Evolutionary conservation across 2,113 vertebrate species (phyloP).

Genomic region (Egretta garzetta): DNA sequence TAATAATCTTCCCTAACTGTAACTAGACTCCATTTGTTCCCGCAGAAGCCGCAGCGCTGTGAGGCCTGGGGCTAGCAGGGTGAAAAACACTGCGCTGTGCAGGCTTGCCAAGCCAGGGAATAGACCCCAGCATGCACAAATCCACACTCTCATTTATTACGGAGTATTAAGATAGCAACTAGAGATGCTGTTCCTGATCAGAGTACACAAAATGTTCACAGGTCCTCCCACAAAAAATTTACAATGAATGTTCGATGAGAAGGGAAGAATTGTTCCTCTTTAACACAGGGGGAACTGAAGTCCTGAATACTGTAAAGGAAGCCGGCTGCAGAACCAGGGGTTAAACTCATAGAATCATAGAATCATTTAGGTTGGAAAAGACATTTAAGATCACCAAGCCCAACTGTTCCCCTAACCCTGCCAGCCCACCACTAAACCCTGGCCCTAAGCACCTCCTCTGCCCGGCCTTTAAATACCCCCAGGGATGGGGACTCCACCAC

Average conservation of each 20-base stretch:
- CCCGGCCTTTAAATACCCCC: too few relatives aligned
- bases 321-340: not conserved
- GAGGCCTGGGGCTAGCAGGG: not conserved
- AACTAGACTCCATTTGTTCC: conserved; percentile 2
- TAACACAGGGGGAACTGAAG: not conserved
- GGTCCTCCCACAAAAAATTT: not conserved
- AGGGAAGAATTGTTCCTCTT: not conserved
- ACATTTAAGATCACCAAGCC: too few relatives aligned
- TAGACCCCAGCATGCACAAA: not conserved
- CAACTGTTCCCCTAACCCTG: too few relatives aligned
- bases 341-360: not conserved
- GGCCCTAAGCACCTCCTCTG: too few relatives aligned
- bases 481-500: too few relatives aligned
- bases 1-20: not conserved
- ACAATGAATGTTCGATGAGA: not conserved
- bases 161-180: not conserved
- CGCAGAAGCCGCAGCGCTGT: not conserved
- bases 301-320: not conserved
- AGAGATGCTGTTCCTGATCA: not conserved
- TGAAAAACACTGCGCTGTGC: not conserved
- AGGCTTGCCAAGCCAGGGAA: not conserved
- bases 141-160: not conserved
- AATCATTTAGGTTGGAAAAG: too few relatives aligned
- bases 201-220: not conserved
- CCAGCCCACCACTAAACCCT: too few relatives aligned